These are phyloP conservation scores for Fragum whitleyi DNA, from an alignment of 2,888 invertebrate genomes.

Conservation along the genomic window DNA sequence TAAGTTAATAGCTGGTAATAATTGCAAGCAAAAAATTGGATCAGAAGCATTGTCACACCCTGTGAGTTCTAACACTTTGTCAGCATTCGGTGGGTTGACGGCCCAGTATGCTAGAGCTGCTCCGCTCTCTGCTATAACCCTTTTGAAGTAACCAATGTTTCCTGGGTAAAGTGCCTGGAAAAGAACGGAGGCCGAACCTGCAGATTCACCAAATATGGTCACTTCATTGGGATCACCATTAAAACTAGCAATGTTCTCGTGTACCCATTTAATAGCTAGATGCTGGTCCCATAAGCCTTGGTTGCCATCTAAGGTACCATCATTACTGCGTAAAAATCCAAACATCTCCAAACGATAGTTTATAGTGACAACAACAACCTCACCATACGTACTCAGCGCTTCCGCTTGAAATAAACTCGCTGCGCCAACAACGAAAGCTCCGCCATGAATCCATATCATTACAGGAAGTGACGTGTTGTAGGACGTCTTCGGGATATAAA, in stretches of 20 bases:
- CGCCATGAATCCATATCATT: conserved; percentile 60
- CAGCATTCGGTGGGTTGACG: conserved; percentile 6
- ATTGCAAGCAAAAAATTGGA: background rate
- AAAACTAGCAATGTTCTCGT: conserved; percentile 52
- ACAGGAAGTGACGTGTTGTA: conserved; percentile 40
- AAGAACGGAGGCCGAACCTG: conserved; percentile 49
- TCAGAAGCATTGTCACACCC: background rate
- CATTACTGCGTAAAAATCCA: conserved; percentile 47
- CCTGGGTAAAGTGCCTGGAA: conserved; percentile 56
- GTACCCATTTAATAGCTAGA: conserved; percentile 58
- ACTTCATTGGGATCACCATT: conserved; percentile 45
- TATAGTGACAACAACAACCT: conserved; percentile 40
- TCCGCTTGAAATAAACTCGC: conserved; percentile 1
- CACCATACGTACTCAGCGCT: background rate
- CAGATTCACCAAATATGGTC: conserved; percentile 60
- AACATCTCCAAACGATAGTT: conserved; percentile 58
- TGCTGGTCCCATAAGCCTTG: conserved; percentile 64
- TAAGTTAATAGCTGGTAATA: background rate
- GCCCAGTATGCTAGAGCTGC: conserved; percentile 33
- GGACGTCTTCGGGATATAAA: conserved; percentile 45
- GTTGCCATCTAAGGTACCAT: conserved; percentile 44
- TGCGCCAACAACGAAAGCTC: conserved; percentile 42
- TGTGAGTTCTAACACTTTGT: conserved; percentile 3
- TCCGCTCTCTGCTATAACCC: conserved; percentile 48
- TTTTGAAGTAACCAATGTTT: conserved; percentile 44